phyloP scores from a whole-genome alignment of 2,797 vertebrate species.

The Acropternis orthonyx region DNA sequence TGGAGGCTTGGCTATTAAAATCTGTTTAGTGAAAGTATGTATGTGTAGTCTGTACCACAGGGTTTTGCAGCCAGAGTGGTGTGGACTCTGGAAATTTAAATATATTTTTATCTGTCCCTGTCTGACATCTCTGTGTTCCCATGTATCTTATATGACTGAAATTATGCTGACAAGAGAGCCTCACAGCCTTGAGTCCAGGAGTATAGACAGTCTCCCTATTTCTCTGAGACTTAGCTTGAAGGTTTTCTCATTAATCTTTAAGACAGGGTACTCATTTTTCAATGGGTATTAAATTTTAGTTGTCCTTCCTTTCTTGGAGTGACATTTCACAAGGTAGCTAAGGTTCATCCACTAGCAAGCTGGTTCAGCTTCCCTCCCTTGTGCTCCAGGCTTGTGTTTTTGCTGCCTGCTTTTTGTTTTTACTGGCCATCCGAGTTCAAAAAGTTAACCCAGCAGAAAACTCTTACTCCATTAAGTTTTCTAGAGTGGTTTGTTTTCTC shows the following conservation, averaged over 20 bases:
- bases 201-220: background rate
- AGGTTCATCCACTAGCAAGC: background rate
- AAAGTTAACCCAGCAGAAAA: background rate
- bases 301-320: background rate
- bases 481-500: background rate
- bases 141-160: background rate
- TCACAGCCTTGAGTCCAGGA: background rate
- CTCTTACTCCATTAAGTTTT: background rate
- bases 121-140: rapidly evolving
- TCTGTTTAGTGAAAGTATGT: background rate
- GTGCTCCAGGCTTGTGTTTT: background rate
- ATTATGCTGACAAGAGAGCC: background rate
- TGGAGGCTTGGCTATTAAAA: background rate
- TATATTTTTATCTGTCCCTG: rapidly evolving
- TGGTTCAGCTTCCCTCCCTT: background rate
- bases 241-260: constrained; percentile 11
- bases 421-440: background rate
- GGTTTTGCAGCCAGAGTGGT: background rate
- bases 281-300: background rate
- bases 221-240: background rate
- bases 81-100: background rate
- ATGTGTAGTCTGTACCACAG: rapidly evolving
- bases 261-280: background rate
- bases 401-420: background rate
- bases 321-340: background rate